A percentile compares a stretch with the other conserved stretches of the same genome.
Evolutionary conservation across 2,888 invertebrate genomes (phyloP).

Genomic region (Spilarctia lutea): DNA sequence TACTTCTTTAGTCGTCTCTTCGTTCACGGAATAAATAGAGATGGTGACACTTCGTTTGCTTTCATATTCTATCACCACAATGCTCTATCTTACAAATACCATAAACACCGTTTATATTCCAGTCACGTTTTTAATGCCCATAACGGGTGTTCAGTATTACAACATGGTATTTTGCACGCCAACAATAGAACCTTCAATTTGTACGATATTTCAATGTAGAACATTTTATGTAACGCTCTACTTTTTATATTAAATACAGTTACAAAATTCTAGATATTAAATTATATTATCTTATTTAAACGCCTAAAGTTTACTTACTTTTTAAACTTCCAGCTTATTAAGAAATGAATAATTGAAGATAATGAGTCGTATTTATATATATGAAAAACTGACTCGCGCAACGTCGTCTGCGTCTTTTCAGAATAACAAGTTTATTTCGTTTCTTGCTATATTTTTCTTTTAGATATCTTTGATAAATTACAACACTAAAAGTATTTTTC

Average conservation of each 20-base stretch:
- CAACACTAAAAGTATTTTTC: too few species aligned
- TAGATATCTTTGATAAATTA: too few species aligned
- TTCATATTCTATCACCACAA: too few species aligned
- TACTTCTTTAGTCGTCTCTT: too few species aligned
- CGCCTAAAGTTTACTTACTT: not conserved
- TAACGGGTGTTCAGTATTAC: slow-evolving; percentile 9
- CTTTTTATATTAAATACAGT: slow-evolving; percentile 13
- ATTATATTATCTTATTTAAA: not conserved
- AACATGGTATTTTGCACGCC: slow-evolving; percentile 4
- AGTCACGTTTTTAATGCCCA: slow-evolving; percentile 11
- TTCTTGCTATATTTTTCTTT: too few species aligned
- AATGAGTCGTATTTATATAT: too few species aligned
- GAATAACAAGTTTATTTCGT: too few species aligned
- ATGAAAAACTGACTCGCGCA: too few species aligned
- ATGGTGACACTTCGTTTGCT: too few species aligned
- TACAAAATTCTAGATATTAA: not conserved
- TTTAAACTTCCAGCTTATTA: not conserved
- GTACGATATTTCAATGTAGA: slow-evolving; percentile 8
- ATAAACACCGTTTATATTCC: not conserved
- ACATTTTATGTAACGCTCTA: slow-evolving; percentile 5
- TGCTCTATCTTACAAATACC: not conserved
- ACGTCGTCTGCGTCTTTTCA: too few species aligned
- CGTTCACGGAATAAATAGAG: too few species aligned
- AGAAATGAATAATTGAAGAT: not conserved
- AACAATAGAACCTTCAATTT: slow-evolving; percentile 8